Conservation (phyloP, 2,888 invertebrate species). For the Athetis lepigone region DNA sequence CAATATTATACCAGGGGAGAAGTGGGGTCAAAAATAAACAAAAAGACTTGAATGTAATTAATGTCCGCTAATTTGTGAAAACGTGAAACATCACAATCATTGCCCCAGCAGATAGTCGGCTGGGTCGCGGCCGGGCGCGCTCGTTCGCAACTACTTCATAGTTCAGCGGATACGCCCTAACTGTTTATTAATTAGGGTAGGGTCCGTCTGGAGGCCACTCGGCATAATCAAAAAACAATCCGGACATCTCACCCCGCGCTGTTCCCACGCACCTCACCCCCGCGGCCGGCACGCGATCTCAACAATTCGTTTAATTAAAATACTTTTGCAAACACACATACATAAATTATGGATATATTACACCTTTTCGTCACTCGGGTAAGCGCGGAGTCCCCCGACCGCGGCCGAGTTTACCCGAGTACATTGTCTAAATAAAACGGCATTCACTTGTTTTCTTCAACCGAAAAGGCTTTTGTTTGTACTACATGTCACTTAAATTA, state of each 20-base stretch:
- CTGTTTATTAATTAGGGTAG: constrained; percentile 72
- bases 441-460: constrained; percentile 35
- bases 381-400: constrained; percentile 5
- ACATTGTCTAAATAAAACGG: constrained; percentile 41
- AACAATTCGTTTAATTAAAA: constrained; percentile 66
- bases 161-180: constrained; percentile 57
- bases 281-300: constrained; percentile 55
- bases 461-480: constrained; percentile 39
- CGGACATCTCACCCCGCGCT: constrained; percentile 33
- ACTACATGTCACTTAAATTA: constrained; percentile 52
- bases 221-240: constrained; percentile 71
- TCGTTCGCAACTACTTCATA: constrained; percentile 46
- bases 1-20: too few relatives aligned
- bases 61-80: too few relatives aligned
- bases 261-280: constrained; percentile 33
- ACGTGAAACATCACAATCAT: neutral
- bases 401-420: constrained; percentile 6
- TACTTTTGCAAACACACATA: constrained; percentile 53
- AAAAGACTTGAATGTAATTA: too few relatives aligned
- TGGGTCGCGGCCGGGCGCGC: neutral
- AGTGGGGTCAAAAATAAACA: too few relatives aligned
- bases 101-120: neutral
- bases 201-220: constrained; percentile 66
- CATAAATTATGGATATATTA: constrained; percentile 49
- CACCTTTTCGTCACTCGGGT: constrained; percentile 34